Base-by-base conservation (phyloP, 2,797 vertebrate species). In the Linurgus olivaceus region DNA sequence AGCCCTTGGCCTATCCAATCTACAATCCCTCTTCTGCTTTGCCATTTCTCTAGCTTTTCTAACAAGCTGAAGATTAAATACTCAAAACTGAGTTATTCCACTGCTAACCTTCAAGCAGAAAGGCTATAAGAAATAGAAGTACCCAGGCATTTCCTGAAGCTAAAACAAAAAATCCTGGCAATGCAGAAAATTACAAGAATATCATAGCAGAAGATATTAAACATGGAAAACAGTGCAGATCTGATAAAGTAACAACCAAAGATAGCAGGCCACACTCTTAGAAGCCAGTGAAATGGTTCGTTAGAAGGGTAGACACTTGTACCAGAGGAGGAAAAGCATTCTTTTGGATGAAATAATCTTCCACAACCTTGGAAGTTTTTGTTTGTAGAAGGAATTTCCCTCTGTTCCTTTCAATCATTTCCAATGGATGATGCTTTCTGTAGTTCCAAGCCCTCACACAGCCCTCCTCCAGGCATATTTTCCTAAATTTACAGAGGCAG, bases 251-350 rank as follows among this genome's bases (percentile, higher is more conserved):
- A 62, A 40, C 26, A 9, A 42, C 19, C 44, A 70, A 48, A 45
- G 68, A 44, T 1, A 23, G 7, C 75, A 84, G 24, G 33, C 13
- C 38, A 63, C 0, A 0, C 48, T 68, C 17, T n/a, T 5, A 33
- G 33, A 11, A 80, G 44, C 40, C n/a, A 85, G n/a, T 14, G 25
- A 71, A 79, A 65, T 44, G 35, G 11, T 25, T 71, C 44, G 21
- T 59, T 65, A 11, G 6, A 55, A 35, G n/a, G 29, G 21, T 0
- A 54, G 21, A 40, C 29, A 52, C 40, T 13, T 3, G 1, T 11
- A 38, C 5, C 28, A 80, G 25, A 85, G 21, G 21, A 78, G 13
- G 13, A 52, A 37, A 68, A 57, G 18, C 17, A 29, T 47, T 79
- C 10, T 42, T 78, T 40, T 40, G 31, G 44, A 85, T 55, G 11